Base-by-base conservation (phyloP, 2,113 vertebrate species). In the Sphaerodactylus townsendi region DNA sequence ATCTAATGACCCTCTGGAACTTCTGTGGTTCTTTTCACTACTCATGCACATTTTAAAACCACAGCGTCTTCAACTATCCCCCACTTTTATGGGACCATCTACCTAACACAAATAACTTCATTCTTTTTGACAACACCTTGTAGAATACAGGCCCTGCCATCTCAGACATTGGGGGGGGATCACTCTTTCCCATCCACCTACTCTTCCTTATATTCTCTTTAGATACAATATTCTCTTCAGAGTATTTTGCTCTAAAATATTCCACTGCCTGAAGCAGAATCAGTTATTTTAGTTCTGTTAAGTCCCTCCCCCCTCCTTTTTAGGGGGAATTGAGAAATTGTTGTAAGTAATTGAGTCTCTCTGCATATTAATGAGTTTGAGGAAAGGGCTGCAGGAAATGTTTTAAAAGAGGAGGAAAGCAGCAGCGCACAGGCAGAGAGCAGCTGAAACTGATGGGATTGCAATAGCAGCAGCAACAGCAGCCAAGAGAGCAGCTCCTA, bases 361-460 rank as follows among this genome's bases (percentile, higher is more conserved):
- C 85, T 97, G 98, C 97, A 99, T 99, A 96, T 98, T 98, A 99
- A 99, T 99, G 98, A 98, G 97, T 92, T 89, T 88, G 88, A 82
- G 41, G 94, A 84, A 53, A 92, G 94, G 95, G 95, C 96, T 92
- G 91, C 93, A 95, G 96, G 95, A 96, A 84, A 91, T 87, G 93
- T 96, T 97, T 98, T 98, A 98, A 97, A 98, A 97, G 97, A 96
- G 86, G 86, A 90, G 92, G 89, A 64, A 91, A 85, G 91, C 89
- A 78, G 88, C 87, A 37, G 86, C 88, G 88, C 83, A 21, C 83
- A 85, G 68, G 74, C 35, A 56, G 76, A 84, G 65, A 79, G 83
- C 85, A 77, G 41, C 84, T n/a, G 90, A 83, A 83, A 48, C 48
- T n/a, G 80, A 76, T 9, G 23, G 53, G 21, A 25, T n/a, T 46